These are phyloP conservation scores for Silvanus unidentatus DNA, from an alignment of 2,888 invertebrate genomes.

Conservation along the genomic window DNA sequence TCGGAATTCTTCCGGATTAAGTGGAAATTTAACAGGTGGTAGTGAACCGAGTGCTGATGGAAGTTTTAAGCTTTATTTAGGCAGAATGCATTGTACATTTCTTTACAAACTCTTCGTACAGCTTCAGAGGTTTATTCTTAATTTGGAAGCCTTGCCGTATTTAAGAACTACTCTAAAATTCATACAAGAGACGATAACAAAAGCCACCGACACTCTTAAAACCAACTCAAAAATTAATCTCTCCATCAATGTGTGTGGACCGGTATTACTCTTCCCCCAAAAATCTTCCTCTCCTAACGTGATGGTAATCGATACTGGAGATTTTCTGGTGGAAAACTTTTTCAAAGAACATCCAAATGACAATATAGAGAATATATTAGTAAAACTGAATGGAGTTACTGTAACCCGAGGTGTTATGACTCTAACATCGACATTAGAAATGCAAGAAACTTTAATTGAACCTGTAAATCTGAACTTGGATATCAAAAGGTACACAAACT, in stretches of 20 bases:
- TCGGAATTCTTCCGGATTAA: slow-evolving; percentile 56
- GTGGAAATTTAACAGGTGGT: slow-evolving; percentile 45
- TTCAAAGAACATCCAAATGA: slow-evolving; percentile 52
- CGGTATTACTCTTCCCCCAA: slow-evolving; percentile 70
- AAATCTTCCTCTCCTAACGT: slow-evolving; percentile 73
- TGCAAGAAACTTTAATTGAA: slow-evolving; percentile 73
- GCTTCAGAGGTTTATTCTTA: slow-evolving; percentile 49
- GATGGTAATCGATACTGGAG: slow-evolving; percentile 69
- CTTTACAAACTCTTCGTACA: slow-evolving; percentile 60
- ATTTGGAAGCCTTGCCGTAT: slow-evolving; percentile 38
- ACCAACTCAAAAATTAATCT: slow-evolving; percentile 40
- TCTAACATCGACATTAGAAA: slow-evolving; percentile 64
- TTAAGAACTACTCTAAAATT: slow-evolving; percentile 26
- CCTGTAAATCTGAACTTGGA: slow-evolving; percentile 67
- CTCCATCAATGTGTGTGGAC: slow-evolving; percentile 54
- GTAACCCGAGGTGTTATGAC: slow-evolving; percentile 68
- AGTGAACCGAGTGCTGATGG: slow-evolving; percentile 58
- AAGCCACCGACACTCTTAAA: slow-evolving; percentile 40
- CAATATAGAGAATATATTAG: slow-evolving; percentile 64
- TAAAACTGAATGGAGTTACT: slow-evolving; percentile 63
- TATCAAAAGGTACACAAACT: slow-evolving; percentile 59
- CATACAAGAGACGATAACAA: slow-evolving; percentile 24
- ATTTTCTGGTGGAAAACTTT: slow-evolving; percentile 73
- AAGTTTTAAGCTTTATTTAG: slow-evolving; percentile 62
- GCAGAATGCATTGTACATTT: slow-evolving; percentile 65